phyloP scores from a whole-genome alignment of 2,113 vertebrate species.

The Condylura cristata region DNA sequence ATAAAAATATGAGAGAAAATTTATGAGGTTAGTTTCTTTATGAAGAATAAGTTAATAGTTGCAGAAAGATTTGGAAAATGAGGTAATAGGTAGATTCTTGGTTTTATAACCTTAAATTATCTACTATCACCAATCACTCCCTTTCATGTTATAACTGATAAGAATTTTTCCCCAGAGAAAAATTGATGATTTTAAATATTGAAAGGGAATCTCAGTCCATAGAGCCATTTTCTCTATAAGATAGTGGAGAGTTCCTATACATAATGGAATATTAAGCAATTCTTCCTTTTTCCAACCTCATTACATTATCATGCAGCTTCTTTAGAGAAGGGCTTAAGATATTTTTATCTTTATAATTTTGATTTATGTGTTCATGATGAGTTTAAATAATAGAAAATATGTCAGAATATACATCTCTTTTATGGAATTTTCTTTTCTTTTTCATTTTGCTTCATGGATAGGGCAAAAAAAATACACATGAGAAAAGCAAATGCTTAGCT shows the following conservation, averaged over 20 bases:
- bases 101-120: background rate
- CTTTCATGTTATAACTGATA: background rate
- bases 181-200: background rate
- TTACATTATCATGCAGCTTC: background rate
- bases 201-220: background rate
- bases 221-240: background rate
- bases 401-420: background rate
- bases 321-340: fast-evolving
- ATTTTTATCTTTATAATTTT: slow-evolving; percentile 32
- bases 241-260: background rate
- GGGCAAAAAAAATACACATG: slow-evolving; percentile 14
- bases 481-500: slow-evolving; percentile 45
- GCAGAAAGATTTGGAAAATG: background rate
- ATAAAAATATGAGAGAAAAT: background rate
- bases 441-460: background rate
- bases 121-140: background rate
- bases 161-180: background rate
- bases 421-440: background rate
- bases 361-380: background rate
- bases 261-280: background rate
- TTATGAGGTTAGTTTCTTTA: background rate
- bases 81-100: background rate
- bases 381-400: background rate
- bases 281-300: background rate
- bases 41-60: background rate